Conservation (phyloP, 2,888 invertebrate species). For the Torymus texanus region DNA sequence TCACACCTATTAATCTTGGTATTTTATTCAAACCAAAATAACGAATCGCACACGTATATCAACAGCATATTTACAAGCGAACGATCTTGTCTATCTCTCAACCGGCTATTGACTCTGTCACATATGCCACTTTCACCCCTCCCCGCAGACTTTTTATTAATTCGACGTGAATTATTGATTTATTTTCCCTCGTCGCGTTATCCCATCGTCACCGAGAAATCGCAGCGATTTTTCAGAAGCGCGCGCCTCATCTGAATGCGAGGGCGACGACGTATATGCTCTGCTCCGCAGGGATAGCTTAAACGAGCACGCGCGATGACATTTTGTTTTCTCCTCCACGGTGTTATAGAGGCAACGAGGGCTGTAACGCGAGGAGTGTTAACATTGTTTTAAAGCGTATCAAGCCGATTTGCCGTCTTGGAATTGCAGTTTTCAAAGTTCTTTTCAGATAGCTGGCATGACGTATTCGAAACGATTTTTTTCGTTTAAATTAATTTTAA, state of each 20-base stretch:
- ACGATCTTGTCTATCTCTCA: constrained; percentile 23
- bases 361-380: not conserved
- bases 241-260: constrained; percentile 51
- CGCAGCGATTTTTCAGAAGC: constrained; percentile 51
- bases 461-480: not conserved
- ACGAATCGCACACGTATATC: no score
- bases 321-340: constrained; percentile 26
- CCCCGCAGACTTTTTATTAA: constrained; percentile 35
- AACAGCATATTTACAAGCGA: constrained; percentile 26
- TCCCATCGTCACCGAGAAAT: constrained; percentile 39
- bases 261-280: not conserved
- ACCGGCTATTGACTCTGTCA: constrained; percentile 31
- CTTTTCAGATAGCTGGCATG: no score
- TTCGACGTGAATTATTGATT: constrained; percentile 54
- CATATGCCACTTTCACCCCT: not conserved
- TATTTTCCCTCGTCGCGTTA: constrained; percentile 20
- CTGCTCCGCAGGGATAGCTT: constrained; percentile 43
- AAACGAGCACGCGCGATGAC: constrained; percentile 46
- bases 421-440: constrained; percentile 25
- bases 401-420: constrained; percentile 27
- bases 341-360: not conserved
- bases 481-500: not conserved
- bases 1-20: constrained; percentile 7
- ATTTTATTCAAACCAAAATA: constrained; percentile 34
- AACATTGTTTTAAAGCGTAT: constrained; percentile 45